Percentiles rank a stretch among this genome's conserved stretches.
These are phyloP conservation scores for Thinocorus orbignyianus DNA, from an alignment of 2,113 vertebrate genomes.

Conservation along the genomic window DNA sequence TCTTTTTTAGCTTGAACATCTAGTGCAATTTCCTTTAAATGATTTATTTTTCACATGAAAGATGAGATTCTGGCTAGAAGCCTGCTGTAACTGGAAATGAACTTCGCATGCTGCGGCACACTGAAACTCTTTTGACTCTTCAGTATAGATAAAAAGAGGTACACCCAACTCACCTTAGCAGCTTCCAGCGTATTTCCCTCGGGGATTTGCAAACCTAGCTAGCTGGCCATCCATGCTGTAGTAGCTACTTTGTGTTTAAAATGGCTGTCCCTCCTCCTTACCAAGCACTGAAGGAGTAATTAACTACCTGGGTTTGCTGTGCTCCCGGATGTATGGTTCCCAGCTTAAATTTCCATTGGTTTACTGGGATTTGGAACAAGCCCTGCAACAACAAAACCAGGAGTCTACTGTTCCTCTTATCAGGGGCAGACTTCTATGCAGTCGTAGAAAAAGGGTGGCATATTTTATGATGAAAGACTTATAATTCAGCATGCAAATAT, in stretches of 20 bases:
- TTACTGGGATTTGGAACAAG: not conserved
- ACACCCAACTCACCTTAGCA: not conserved
- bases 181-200: not conserved
- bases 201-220: not conserved
- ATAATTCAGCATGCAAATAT: not conserved
- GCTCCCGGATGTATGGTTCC: not conserved
- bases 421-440: not conserved
- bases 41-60: not conserved
- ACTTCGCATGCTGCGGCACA: not conserved
- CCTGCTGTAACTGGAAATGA: not conserved
- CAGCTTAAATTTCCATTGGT: not conserved
- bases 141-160: not conserved
- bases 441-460: not conserved
- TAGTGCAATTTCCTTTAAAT: not conserved
- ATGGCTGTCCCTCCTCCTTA: not conserved
- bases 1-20: not conserved
- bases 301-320: not conserved
- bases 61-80: not conserved
- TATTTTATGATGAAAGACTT: not conserved
- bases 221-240: not conserved
- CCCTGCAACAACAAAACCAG: not conserved
- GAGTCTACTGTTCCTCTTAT: not conserved
- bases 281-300: fast-evolving
- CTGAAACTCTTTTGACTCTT: not conserved
- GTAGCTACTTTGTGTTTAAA: not conserved